Conservation (phyloP, 2,888 invertebrate genomes). For the Leuctra nigra region DNA sequence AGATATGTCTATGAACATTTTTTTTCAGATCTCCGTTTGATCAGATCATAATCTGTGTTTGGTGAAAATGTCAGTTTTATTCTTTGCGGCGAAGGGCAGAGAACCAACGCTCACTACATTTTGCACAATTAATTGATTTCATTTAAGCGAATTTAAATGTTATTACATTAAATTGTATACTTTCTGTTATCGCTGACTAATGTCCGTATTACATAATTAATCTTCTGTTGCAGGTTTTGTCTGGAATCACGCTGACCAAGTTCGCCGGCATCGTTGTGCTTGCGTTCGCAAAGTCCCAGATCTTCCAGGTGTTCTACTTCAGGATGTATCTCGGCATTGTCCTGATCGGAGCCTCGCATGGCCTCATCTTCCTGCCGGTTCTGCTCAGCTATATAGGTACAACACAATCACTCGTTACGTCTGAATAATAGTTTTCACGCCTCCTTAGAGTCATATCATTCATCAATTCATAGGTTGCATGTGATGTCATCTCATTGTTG, state of each 20-base stretch:
- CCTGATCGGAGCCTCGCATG: conserved; percentile 83
- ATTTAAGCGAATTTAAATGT: not conserved
- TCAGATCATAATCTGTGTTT: too few relatives aligned
- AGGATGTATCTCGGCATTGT: conserved; percentile 95
- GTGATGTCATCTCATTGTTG: too few relatives aligned
- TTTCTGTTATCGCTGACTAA: not conserved
- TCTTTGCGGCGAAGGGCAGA: too few relatives aligned
- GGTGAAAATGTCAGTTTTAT: too few relatives aligned
- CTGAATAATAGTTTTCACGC: too few relatives aligned
- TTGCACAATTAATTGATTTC: not conserved
- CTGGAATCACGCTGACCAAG: conserved; percentile 93
- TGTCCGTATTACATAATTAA: not conserved
- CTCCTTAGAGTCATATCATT: too few relatives aligned
- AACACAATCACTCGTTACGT: too few relatives aligned
- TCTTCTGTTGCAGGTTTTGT: conserved; percentile 53
- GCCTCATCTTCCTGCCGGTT: conserved; percentile 86
- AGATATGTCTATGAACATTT: too few relatives aligned
- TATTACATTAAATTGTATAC: not conserved
- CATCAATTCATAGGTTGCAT: too few relatives aligned
- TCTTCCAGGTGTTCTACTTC: conserved; percentile 90
- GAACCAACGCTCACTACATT: too few relatives aligned
- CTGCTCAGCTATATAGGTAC: conserved; percentile 72
- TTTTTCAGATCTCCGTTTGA: too few relatives aligned
- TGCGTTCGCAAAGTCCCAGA: conserved; percentile 86
- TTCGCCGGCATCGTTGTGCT: conserved; percentile 84